Evolutionary conservation across 1,140 invertebrate species (phyloP), one percentile per base, ranked within the genome.

Genomic region (Apis florea): DNA sequence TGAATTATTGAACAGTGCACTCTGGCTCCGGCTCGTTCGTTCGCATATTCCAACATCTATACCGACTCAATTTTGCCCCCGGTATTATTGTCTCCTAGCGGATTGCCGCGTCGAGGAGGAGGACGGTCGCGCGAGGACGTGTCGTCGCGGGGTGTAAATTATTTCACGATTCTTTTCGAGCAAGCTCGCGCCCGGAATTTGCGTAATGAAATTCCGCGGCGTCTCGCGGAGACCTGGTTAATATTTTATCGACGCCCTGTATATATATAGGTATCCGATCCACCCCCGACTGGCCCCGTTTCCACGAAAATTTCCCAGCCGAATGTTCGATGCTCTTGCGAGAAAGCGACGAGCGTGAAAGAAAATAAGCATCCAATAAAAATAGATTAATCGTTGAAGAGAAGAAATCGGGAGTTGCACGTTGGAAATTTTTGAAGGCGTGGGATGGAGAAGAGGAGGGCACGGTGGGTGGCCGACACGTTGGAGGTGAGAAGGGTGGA

Each of bases 1-100:
- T 91, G 90, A 90, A 92, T 92, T 91, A 91, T 92, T 91, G 86
- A 92, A 88, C 90, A 88, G 85, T 83, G 87, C 88, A 89, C 90
- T 89, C 88, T 87, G 78, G 81, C 85, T 88, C 31, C 87, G 74
- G 84, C 87, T 90, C 84, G 76, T 86, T 82, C 84, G 63, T 86
- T 82, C 84, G 63, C 88, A 82, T 86, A 83, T 85, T 89, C 85
- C 59, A 84, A 76, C 85, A 88, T 85, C 85, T 82, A 85, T 85
- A 78, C 74, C 61, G 71, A 70, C 82, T 87, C 82, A 87, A 85
- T 88, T 81, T 73, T 69, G 47, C 74, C 54, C 31, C 24, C 83
- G 64, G 83, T 79, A 79, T 90, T 90, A 90, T 91, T 91, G 90
- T 90, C 88, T 89, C 81, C 79, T 51, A 81, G 82, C 79, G 73